Conservation (phyloP, 2,888 invertebrate species). For the Latrodectus elegans region DNA sequence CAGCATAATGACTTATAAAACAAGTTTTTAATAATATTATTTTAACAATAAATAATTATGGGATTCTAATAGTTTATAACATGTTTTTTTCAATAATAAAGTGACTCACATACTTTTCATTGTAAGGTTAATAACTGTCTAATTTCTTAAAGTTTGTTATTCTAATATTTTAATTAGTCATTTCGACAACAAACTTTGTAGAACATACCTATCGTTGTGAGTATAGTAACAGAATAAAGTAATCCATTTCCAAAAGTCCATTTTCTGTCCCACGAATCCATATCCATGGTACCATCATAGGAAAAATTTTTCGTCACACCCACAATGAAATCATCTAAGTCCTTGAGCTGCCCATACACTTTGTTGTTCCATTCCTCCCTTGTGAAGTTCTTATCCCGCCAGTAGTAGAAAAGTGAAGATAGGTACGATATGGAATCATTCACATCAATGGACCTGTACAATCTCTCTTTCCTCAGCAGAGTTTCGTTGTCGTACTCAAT, state of each 20-base stretch:
- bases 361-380: conserved; percentile 64
- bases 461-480: conserved; percentile 59
- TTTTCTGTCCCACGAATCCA: conserved; percentile 70
- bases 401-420: conserved; percentile 71
- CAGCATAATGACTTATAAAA: too few species aligned
- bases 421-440: conserved; percentile 72
- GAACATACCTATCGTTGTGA: conserved; percentile 72
- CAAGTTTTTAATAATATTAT: too few species aligned
- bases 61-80: too few species aligned
- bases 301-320: conserved; percentile 65
- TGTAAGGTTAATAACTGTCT: too few species aligned
- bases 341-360: conserved; percentile 70
- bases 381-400: conserved; percentile 68
- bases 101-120: too few species aligned
- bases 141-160: too few species aligned
- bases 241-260: conserved; percentile 73
- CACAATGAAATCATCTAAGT: conserved; percentile 71
- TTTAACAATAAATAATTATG: too few species aligned
- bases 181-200: background rate
- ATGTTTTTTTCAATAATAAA: too few species aligned
- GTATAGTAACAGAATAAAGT: conserved; percentile 72
- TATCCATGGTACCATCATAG: conserved; percentile 72
- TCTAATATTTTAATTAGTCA: too few species aligned
- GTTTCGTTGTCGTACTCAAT: conserved; percentile 71
- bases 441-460: conserved; percentile 70